These are phyloP conservation scores for Poecilia latipinna DNA, from an alignment of 2,113 vertebrate genomes.

Conservation along the genomic window DNA sequence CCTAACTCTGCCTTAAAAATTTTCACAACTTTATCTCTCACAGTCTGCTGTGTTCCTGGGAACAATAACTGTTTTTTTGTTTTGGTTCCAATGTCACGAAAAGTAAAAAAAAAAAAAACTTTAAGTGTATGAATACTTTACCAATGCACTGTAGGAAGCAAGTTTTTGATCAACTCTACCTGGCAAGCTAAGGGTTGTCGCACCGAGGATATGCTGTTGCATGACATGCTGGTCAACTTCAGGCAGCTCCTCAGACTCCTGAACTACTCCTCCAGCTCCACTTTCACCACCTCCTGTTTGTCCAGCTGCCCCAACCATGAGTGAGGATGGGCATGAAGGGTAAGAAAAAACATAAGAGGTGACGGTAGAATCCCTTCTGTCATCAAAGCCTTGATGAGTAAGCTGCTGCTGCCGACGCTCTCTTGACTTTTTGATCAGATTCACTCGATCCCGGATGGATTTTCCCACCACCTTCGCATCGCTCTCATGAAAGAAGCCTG, in stretches of 20 bases:
- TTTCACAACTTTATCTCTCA: too few species aligned
- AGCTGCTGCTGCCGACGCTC: slow-evolving; percentile 83
- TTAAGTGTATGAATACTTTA: background rate
- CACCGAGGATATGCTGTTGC: slow-evolving; percentile 76
- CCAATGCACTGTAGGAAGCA: background rate
- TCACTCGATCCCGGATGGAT: slow-evolving; percentile 90
- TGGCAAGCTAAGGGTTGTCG: slow-evolving; percentile 54
- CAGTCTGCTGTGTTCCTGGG: too few species aligned
- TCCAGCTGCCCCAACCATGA: slow-evolving; percentile 49
- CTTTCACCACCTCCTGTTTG: slow-evolving; percentile 40
- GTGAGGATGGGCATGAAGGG: slow-evolving; percentile 64
- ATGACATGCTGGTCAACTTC: slow-evolving; percentile 86
- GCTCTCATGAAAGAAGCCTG: slow-evolving; percentile 93
- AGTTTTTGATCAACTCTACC: slow-evolving; percentile 60
- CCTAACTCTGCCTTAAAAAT: too few species aligned
- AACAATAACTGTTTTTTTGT: too few species aligned
- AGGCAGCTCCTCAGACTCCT: slow-evolving; percentile 83
- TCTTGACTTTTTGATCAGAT: slow-evolving; percentile 87
- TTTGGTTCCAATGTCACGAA: too few species aligned
- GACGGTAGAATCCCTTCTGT: slow-evolving; percentile 78
- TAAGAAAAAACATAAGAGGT: slow-evolving; percentile 68
- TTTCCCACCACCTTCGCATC: slow-evolving; percentile 93
- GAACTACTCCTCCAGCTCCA: slow-evolving; percentile 43
- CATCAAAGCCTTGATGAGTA: slow-evolving; percentile 69
- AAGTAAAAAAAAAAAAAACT: too few species aligned